These are phyloP conservation scores for Phrynocephalus versicolor DNA, from an alignment of 2,113 vertebrate genomes.

Conservation along the genomic window DNA sequence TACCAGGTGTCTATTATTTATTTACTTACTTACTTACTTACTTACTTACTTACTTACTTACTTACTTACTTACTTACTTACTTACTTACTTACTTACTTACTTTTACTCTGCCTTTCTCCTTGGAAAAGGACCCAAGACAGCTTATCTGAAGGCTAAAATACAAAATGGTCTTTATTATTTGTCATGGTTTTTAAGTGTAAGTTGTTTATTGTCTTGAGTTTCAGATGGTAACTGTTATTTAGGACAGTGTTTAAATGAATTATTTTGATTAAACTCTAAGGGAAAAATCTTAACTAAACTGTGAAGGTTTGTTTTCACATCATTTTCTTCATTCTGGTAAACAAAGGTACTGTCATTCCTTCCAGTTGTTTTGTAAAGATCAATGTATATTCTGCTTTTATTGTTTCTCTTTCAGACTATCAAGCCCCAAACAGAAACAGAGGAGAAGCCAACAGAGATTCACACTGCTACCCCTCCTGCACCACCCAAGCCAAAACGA, in stretches of 20 bases:
- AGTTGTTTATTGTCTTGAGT: constrained; percentile 10
- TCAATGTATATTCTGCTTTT: constrained; percentile 30
- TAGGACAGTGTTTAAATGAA: not conserved
- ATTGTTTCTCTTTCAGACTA: constrained; percentile 73
- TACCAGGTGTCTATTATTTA: not conserved
- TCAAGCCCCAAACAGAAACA: constrained; percentile 86
- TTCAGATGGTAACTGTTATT: constrained; percentile 13
- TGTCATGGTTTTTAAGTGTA: not conserved
- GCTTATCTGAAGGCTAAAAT: constrained; percentile 19
- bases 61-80: too few species aligned
- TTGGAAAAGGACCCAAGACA: too few species aligned
- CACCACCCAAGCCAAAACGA: constrained; percentile 88
- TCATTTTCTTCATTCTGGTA: not conserved
- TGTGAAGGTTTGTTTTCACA: not conserved
- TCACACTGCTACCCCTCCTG: constrained; percentile 82
- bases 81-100: too few species aligned
- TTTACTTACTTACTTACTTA: too few species aligned
- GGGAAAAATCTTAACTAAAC: too few species aligned
- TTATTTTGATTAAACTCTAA: not conserved
- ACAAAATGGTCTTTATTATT: constrained; percentile 8
- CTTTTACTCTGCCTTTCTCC: too few species aligned
- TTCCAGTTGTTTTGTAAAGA: not conserved
- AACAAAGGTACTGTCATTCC: not conserved
- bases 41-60: too few species aligned
- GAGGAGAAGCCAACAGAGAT: constrained; percentile 84